A percentile compares a stretch with the other conserved stretches of the same genome.
These are phyloP conservation scores for Ammodytes dubius DNA, from an alignment of 2,113 vertebrate species.

Conservation along the genomic window DNA sequence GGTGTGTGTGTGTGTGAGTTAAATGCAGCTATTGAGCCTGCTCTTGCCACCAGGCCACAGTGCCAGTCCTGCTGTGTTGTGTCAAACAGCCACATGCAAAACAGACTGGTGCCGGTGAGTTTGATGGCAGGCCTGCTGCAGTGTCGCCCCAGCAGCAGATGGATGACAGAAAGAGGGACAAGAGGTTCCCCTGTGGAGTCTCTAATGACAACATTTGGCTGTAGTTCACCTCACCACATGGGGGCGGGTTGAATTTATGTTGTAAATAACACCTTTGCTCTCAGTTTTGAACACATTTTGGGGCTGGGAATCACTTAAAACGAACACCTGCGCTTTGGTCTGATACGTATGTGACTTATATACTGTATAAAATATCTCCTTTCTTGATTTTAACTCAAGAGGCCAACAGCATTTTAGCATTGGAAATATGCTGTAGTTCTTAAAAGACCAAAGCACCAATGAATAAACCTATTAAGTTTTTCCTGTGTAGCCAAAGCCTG, in stretches of 20 bases:
- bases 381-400: neutral
- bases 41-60: conserved; percentile 59
- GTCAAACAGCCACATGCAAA: conserved; percentile 68
- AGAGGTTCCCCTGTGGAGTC: conserved; percentile 39
- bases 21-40: conserved; percentile 57
- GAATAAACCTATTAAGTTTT: neutral
- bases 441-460: neutral
- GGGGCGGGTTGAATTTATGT: conserved; percentile 44
- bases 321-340: neutral
- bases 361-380: neutral
- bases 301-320: neutral
- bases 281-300: conserved; percentile 22
- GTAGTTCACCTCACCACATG: conserved; percentile 20
- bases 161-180: conserved; percentile 61
- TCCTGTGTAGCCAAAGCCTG: neutral
- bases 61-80: conserved; percentile 61
- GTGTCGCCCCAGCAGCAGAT: conserved; percentile 64
- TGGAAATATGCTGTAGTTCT: neutral
- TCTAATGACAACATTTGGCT: conserved; percentile 54
- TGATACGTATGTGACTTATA: neutral
- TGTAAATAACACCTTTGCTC: conserved; percentile 57
- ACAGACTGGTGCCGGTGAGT: conserved; percentile 63
- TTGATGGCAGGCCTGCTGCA: conserved; percentile 55
- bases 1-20: conserved; percentile 48
- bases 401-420: neutral